phyloP scores from a whole-genome alignment of 2,888 invertebrate genomes.

The Melanargia galathea region DNA sequence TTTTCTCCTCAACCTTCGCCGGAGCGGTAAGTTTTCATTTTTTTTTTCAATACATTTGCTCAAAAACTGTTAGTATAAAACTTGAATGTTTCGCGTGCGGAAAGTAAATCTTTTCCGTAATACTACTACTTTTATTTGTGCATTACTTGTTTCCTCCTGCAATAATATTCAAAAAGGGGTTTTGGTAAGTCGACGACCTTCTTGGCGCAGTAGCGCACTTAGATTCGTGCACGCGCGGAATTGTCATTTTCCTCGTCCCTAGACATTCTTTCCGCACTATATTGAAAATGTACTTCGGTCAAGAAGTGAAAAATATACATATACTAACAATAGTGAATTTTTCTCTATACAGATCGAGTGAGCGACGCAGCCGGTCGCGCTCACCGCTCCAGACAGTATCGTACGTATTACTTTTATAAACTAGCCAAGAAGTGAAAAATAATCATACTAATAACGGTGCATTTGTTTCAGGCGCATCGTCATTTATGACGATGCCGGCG shows the following conservation, averaged over 20 bases:
- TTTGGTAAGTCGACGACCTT: no score
- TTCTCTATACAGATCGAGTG: constrained; percentile 4
- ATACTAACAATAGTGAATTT: constrained; percentile 4
- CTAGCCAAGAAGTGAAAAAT: constrained; percentile 4
- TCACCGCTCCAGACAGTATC: not conserved
- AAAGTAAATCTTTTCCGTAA: constrained; percentile 4
- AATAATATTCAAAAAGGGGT: no score
- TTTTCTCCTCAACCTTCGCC: not conserved
- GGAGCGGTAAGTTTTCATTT: constrained; percentile 2
- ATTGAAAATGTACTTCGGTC: constrained; percentile 2
- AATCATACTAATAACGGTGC: constrained; percentile 4
- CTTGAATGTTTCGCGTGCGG: constrained; percentile 2
- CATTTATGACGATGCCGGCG: not conserved
- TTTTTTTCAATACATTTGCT: constrained; percentile 4
- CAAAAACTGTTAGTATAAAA: not conserved
- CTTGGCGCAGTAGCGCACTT: constrained; percentile 2
- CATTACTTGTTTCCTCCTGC: constrained; percentile 2
- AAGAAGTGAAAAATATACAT: constrained; percentile 1
- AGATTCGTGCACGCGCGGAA: constrained; percentile 1
- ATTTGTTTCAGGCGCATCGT: constrained; percentile 1
- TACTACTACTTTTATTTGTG: constrained; percentile 4
- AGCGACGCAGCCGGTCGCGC: constrained; percentile 1
- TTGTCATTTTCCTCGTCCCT: constrained; percentile 4
- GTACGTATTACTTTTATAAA: constrained; percentile 2
- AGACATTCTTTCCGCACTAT: constrained; percentile 4